Base-by-base conservation (phyloP, 2,888 invertebrate genomes). In the Kuschelorhynchus macadamiae region DNA sequence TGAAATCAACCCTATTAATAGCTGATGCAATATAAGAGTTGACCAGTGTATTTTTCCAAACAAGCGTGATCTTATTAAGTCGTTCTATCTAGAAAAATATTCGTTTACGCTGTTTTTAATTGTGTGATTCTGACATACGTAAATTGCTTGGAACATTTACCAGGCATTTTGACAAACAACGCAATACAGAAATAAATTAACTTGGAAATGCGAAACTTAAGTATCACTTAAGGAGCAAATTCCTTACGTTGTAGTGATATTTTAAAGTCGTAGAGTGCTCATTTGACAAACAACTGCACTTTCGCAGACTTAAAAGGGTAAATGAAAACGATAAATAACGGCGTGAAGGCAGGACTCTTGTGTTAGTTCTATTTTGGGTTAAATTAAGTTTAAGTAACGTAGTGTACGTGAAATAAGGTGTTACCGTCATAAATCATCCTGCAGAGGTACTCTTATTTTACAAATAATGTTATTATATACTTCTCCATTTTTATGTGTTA, bases 301-400 rank as follows among this genome's bases (percentile, higher is more conserved):
- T 49, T 50, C 52, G 50, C 41, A 52, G 56, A 50, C 67, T 56
- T 56, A 50, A 62, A 67, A 67, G 67, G 67, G 62, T 67, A 57
- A 67, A 67, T 67, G 67, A 67, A 67, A 67, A 57, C 67, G 49
- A 67, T 67, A 67, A 67, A 67, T 67, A 67, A 67, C 56, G 25
- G 17, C 16, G 36, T 41, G 56, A 52, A 62, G 46, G 56, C 67
- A 56, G 44, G 52, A 57, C 56, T 49, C 16, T 17, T 50, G 25
- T 44, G 42, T 36, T 57, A 52, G 57, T 57, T 32, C 25, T 25
- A 36, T 65, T 65, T 59, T 57, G 12, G 65, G 59, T 32, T 65
- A 65, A 65, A 65, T 65, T 65, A 46, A 30, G 52, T 59, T 59
- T 42, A 9, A 14, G 57, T 9, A 32, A 18, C 7, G 17, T 30